Evolutionary conservation across 2,888 invertebrate species (phyloP).

Genomic region (Adela reaumurella): DNA sequence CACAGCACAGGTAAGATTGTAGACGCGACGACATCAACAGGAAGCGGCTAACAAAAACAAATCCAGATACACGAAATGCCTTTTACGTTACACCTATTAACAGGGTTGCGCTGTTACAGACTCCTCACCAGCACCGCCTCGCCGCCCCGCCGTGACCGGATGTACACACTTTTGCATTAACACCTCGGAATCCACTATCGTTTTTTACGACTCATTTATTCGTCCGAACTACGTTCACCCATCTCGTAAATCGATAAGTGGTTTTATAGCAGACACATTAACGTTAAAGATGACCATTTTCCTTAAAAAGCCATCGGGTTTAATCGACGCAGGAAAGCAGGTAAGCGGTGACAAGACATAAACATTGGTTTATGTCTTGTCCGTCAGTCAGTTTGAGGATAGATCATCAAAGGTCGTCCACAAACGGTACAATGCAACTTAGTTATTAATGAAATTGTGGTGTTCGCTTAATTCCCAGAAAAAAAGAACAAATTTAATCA

Average conservation of each 20-base stretch:
- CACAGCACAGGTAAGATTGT: neutral
- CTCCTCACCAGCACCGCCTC: neutral
- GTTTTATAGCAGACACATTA: neutral
- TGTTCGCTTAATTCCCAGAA: too few species aligned
- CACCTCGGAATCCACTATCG: conserved; percentile 43
- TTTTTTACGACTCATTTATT: neutral
- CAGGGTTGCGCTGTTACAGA: conserved; percentile 19
- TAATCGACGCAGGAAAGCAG: too few species aligned
- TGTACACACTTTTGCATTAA: conserved; percentile 40
- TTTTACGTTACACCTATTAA: conserved; percentile 54
- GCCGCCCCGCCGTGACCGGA: conserved; percentile 39
- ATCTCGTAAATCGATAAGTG: neutral
- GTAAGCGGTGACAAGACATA: too few species aligned
- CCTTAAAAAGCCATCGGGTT: too few species aligned
- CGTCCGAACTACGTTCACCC: neutral
- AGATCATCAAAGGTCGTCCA: too few species aligned
- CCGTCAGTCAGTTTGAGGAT: too few species aligned
- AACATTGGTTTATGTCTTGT: too few species aligned
- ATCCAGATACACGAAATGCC: conserved; percentile 48
- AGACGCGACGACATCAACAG: conserved; percentile 20
- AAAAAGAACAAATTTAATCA: too few species aligned
- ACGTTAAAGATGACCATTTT: neutral
- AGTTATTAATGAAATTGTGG: too few species aligned
- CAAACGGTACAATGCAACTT: too few species aligned
- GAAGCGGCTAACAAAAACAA: conserved; percentile 20